Evolutionary conservation across 2,888 invertebrate species (phyloP).

Genomic region (Monochamus alternatus): DNA sequence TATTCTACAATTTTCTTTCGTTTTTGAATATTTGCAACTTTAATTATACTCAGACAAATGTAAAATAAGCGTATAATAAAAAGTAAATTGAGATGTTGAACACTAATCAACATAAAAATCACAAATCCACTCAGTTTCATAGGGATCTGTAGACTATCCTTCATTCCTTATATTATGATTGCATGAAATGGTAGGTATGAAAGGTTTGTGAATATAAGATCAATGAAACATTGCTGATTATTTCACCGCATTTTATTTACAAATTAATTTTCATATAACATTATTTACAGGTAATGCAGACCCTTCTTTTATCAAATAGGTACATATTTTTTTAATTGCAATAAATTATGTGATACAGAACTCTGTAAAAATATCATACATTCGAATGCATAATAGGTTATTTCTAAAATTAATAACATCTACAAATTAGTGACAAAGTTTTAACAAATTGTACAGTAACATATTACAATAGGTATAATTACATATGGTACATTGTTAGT

Average conservation of each 20-base stretch:
- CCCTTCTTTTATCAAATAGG: slow-evolving; percentile 48
- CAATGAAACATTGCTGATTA: slow-evolving; percentile 26
- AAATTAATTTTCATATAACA: slow-evolving; percentile 46
- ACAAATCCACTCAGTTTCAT: no score
- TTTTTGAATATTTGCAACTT: no score
- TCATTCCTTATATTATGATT: not conserved
- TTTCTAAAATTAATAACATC: slow-evolving; percentile 60
- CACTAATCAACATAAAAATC: no score
- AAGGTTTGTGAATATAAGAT: not conserved
- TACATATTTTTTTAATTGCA: slow-evolving; percentile 60
- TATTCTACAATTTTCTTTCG: no score
- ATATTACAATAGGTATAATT: slow-evolving; percentile 61
- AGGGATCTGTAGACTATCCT: not conserved
- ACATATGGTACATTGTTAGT: slow-evolving; percentile 50
- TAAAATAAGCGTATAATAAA: no score
- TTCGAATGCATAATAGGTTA: slow-evolving; percentile 54
- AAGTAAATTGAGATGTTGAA: no score
- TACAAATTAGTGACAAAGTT: slow-evolving; percentile 57
- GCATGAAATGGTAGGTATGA: no score
- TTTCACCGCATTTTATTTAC: slow-evolving; percentile 38
- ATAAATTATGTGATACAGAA: slow-evolving; percentile 63
- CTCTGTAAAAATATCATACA: slow-evolving; percentile 64
- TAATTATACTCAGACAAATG: no score
- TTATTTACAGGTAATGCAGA: slow-evolving; percentile 50
- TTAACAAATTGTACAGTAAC: slow-evolving; percentile 66